A percentile compares a stretch with the other conserved stretches of the same genome.
These are phyloP conservation scores for Enteromius treurensis DNA, from an alignment of 2,797 vertebrate species.

Conservation along the genomic window DNA sequence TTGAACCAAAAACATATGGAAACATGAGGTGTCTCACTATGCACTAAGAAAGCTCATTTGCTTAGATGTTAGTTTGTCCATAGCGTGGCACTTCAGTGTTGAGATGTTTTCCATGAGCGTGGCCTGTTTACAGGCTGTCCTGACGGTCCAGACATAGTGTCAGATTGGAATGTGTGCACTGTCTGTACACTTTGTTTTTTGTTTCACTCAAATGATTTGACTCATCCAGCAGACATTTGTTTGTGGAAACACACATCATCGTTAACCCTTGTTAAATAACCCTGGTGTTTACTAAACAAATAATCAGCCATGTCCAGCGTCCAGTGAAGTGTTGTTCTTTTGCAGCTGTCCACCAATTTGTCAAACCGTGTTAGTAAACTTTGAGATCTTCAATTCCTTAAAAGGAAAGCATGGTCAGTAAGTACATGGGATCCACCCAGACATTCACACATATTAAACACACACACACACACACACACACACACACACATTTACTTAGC, in stretches of 20 bases:
- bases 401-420: conserved; percentile 56
- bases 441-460: neutral
- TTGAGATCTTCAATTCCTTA: conserved; percentile 36
- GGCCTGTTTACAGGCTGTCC: conserved; percentile 20
- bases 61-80: neutral
- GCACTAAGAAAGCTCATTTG: neutral
- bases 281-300: conserved; percentile 37
- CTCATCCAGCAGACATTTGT: conserved; percentile 41
- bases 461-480: neutral
- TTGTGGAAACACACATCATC: conserved; percentile 31
- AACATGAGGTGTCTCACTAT: neutral
- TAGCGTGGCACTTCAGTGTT: conserved; percentile 3
- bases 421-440: conserved; percentile 48
- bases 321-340: conserved; percentile 21
- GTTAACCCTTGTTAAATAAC: conserved; percentile 33
- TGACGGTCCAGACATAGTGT: conserved; percentile 30
- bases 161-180: neutral
- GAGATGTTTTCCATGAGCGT: conserved; percentile 13
- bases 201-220: conserved; percentile 26
- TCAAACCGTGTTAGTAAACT: conserved; percentile 46
- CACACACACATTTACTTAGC: neutral
- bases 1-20: neutral
- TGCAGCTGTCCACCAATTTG: conserved; percentile 57
- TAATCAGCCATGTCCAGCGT: conserved; percentile 11
- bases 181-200: conserved; percentile 11